Base-by-base conservation (phyloP, 2,113 vertebrate species). In the Mesoclemmys tuberculata region DNA sequence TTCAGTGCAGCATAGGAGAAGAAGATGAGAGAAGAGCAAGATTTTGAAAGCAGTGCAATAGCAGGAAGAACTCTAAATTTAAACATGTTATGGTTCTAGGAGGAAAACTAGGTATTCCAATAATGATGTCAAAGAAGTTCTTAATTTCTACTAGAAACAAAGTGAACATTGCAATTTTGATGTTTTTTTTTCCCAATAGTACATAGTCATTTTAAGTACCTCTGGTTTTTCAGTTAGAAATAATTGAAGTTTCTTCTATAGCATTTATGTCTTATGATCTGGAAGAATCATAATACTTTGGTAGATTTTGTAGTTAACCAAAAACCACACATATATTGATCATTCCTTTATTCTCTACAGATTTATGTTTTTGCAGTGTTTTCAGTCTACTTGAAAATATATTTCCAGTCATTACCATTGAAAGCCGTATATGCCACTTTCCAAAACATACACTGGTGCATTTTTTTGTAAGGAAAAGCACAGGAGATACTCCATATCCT, bases 401-500 rank as follows among this genome's bases (percentile, higher is more conserved):
- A 41, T 92, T 97, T 97, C 90, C 94, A 96, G 93, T 92, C 68
- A 85, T 91, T 94, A 81, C 38, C 71, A 79, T 9, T 52, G 58
- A 85, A 94, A 94, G 90, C 29, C 46, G 92, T 92, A 83, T 18
- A 90, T 71, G 74, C n/a, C 38, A 19, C 77, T 88, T 89, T 84
- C n/a, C 54, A 95, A 89, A 83, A 95, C 6, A 13, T 46, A 54
- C 80, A 71, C 61, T 71, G 85, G 41, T 85, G 82, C 11, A 9
- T 71, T 93, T 85, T 49, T 71, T 27, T 87, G 5, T 84, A 84
- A 91, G n/a, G 35, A 96, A 97, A 97, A 94, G 82, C 96, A 91
- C 87, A 82, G 95, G 96, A 98, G 97, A 77, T 93, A 87, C 97
- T 96, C 88, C 49, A 87, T 74, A 29, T 97, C 96, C 96, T 96